Percentiles rank a stretch among this genome's conserved stretches.
These are phyloP conservation scores for Aramus guarauna DNA, from an alignment of 2,113 vertebrate genomes.

Conservation along the genomic window DNA sequence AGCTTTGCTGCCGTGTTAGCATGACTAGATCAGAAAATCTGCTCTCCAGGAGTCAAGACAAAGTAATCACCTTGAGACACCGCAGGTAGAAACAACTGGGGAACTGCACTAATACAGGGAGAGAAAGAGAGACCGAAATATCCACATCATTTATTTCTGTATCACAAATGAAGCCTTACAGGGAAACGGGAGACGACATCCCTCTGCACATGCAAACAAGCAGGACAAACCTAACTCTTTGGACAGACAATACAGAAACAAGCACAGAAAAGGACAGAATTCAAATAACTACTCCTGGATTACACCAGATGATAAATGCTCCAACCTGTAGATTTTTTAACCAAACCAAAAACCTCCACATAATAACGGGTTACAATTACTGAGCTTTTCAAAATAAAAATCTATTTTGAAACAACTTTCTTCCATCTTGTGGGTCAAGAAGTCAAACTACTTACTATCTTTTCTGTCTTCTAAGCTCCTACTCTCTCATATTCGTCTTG, in stretches of 20 bases:
- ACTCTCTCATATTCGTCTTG: not conserved
- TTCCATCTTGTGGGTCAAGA: not conserved
- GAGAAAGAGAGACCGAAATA: not conserved
- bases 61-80: not conserved
- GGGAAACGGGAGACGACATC: accelerated
- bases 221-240: not conserved
- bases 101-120: accelerated
- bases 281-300: not conserved
- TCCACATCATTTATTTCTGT: accelerated
- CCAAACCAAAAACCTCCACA: not conserved
- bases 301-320: not conserved
- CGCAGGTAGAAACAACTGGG: not conserved
- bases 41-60: not conserved
- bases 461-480: not conserved
- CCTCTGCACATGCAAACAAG: not conserved
- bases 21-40: constrained; percentile 30
- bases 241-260: not conserved
- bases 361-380: not conserved
- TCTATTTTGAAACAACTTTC: not conserved
- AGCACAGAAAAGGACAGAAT: not conserved
- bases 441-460: not conserved
- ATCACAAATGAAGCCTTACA: not conserved
- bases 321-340: not conserved
- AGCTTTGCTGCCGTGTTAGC: not conserved
- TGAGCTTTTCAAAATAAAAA: not conserved